Evolutionary conservation across 2,113 vertebrate species (phyloP), one percentile per base, ranked within the genome.

Genomic region (Corythornis madagascariensis): DNA sequence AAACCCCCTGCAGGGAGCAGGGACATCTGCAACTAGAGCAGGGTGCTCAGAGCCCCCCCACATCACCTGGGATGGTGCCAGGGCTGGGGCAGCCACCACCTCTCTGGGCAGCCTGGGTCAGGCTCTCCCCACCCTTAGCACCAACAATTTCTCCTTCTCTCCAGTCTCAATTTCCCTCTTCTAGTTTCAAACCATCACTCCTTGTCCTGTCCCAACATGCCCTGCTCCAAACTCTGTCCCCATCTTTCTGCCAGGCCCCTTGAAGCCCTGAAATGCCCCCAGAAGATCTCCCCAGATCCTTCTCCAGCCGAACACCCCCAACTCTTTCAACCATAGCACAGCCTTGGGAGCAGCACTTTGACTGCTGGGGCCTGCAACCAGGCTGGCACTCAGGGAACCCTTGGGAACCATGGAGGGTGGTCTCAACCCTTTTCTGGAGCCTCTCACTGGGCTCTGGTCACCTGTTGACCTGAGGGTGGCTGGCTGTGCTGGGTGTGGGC

Each of bases 401-500:
- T 84, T 82, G 93, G 86, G 93, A 92, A 92, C 11, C 3, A 1
- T 7, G 8, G 69, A 31, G 10, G 91, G 94, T 88, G 94, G 91
- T 86, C 91, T 26, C 60, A 31, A 33, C 9, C 31, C 42, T 69
- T 65, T 90, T 83, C 35, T 69, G 48, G 86, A 92, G 76, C 59
- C 57, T 56, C 48, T 90, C 10, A 1, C 26, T 5, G 11, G 71
- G 76, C 21, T 73, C 83, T 61, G 70, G 85, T 91, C 90, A 88
- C 75, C 86, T 86, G 90, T 80, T 29, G 88, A 83, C 60, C 88
- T 83, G 25, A 24, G 12, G 7, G 1, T 1, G 8, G 88, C 69
- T 95, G 48, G 35, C 71, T 33, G 65, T 5, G 74, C 70, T 16
- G 0, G 7, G 52, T 1, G 13, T 1, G 3, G 88, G 65, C 72